These are phyloP conservation scores for Hydrozoanthus gracilis DNA, from an alignment of 92 coral and sea anemone genomes.

Conservation along the genomic window DNA sequence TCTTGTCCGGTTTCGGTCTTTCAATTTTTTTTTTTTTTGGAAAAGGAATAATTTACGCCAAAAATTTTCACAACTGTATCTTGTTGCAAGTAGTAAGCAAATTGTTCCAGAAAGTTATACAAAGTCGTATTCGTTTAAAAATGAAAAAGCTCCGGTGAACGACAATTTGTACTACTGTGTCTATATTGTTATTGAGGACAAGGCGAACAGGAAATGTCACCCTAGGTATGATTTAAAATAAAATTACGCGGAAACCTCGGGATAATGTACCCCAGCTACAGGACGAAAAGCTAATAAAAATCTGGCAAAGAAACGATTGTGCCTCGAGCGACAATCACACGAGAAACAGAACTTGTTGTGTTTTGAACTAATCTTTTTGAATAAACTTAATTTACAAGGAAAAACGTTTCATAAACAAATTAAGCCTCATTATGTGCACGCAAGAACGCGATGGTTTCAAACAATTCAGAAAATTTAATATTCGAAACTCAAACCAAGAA, in stretches of 20 bases:
- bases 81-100: too few relatives aligned
- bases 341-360: conserved; percentile 12
- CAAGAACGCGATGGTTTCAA: not conserved
- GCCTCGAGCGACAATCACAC: conserved; percentile 12
- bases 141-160: too few relatives aligned
- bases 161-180: too few relatives aligned
- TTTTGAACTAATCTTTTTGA: conserved; percentile 27
- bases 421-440: not conserved
- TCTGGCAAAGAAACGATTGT: not conserved
- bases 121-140: too few relatives aligned
- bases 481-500: not conserved
- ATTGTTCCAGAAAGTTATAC: too few relatives aligned
- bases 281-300: not conserved
- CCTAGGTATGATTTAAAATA: not conserved
- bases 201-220: not conserved
- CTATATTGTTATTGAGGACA: too few relatives aligned
- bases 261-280: not conserved
- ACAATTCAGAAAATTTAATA: not conserved
- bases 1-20: too few relatives aligned
- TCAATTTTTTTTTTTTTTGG: too few relatives aligned
- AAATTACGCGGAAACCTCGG: not conserved
- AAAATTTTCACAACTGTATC: too few relatives aligned
- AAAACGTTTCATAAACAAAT: conserved; percentile 15
- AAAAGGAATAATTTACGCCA: too few relatives aligned
- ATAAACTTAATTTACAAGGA: not conserved